Percentiles rank a stretch among this genome's conserved stretches.
phyloP scores from a whole-genome alignment of 2,113 vertebrate genomes.

The Rhinopithecus roxellana region DNA sequence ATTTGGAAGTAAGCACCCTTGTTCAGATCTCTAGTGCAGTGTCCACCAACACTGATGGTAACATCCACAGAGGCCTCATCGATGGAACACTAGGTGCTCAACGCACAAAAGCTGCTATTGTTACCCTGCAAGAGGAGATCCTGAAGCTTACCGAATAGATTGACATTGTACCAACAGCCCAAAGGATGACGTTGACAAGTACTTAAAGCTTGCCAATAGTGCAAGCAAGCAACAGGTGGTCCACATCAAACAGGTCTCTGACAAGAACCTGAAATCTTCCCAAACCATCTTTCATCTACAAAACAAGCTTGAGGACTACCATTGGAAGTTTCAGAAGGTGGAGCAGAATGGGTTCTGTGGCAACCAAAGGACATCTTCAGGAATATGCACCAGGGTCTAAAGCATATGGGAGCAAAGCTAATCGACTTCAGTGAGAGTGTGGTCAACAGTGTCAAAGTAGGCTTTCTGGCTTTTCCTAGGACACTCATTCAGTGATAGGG shows the following conservation, averaged over 20 bases:
- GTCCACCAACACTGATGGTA: slow-evolving; percentile 85
- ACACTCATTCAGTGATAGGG: slow-evolving; percentile 90
- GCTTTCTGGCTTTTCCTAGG: slow-evolving; percentile 93
- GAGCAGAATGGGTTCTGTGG: slow-evolving; percentile 90
- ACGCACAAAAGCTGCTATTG: slow-evolving; percentile 89
- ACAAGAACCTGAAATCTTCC: slow-evolving; percentile 94
- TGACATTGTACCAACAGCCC: slow-evolving; percentile 91
- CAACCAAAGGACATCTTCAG: slow-evolving; percentile 92
- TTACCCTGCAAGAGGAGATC: slow-evolving; percentile 92
- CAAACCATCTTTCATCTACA: slow-evolving; percentile 93
- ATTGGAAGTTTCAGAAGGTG: slow-evolving; percentile 89
- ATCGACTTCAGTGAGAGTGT: slow-evolving; percentile 92
- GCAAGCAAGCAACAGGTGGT: slow-evolving; percentile 91
- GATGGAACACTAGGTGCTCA: slow-evolving; percentile 88
- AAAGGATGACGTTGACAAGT: slow-evolving; percentile 91
- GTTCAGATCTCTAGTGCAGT: slow-evolving; percentile 86
- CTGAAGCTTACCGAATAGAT: slow-evolving; percentile 91
- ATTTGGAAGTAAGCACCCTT: slow-evolving; percentile 87
- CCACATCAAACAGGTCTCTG: slow-evolving; percentile 94
- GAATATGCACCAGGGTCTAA: slow-evolving; percentile 93
- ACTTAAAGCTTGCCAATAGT: slow-evolving; percentile 91
- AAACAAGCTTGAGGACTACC: slow-evolving; percentile 92
- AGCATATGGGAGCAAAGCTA: slow-evolving; percentile 90
- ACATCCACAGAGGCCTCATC: slow-evolving; percentile 80
- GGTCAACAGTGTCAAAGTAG: slow-evolving; percentile 91